Evolutionary conservation across 2,113 vertebrate species (phyloP).

Genomic region (Syngnathoides biaculeatus): DNA sequence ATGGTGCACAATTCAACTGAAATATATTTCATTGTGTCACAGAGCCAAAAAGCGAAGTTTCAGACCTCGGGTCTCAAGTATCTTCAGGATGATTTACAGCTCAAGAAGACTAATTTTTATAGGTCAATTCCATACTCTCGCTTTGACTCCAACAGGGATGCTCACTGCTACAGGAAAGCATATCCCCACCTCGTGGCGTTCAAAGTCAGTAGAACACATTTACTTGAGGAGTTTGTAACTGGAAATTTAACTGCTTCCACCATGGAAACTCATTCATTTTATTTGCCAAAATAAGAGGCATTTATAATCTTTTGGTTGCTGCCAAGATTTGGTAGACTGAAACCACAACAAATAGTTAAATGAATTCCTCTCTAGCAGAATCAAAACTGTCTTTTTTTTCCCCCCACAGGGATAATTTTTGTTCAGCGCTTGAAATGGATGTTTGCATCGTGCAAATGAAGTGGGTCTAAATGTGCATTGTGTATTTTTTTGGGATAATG

Average conservation of each 20-base stretch:
- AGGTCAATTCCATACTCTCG: conserved; percentile 73
- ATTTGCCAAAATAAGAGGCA: no score
- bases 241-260: not conserved
- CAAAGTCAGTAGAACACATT: conserved; percentile 51
- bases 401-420: no score
- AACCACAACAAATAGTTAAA: no score
- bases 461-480: no score
- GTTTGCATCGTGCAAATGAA: no score
- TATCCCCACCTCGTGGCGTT: conserved; percentile 70
- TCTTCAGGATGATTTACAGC: conserved; percentile 68
- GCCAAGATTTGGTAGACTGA: no score
- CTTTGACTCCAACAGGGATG: conserved; percentile 72
- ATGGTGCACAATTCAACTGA: not conserved
- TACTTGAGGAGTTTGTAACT: not conserved
- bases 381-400: no score
- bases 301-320: no score
- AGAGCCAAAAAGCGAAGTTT: conserved; percentile 50
- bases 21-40: not conserved
- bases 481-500: no score
- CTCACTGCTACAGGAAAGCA: conserved; percentile 74
- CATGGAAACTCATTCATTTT: not conserved
- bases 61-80: conserved; percentile 56
- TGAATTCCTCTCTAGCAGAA: no score
- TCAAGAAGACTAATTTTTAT: conserved; percentile 69
- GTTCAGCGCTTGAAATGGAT: no score